These are phyloP conservation scores for Trachymyrmex cornetzi DNA, from an alignment of 1,140 invertebrate genomes.

Conservation along the genomic window DNA sequence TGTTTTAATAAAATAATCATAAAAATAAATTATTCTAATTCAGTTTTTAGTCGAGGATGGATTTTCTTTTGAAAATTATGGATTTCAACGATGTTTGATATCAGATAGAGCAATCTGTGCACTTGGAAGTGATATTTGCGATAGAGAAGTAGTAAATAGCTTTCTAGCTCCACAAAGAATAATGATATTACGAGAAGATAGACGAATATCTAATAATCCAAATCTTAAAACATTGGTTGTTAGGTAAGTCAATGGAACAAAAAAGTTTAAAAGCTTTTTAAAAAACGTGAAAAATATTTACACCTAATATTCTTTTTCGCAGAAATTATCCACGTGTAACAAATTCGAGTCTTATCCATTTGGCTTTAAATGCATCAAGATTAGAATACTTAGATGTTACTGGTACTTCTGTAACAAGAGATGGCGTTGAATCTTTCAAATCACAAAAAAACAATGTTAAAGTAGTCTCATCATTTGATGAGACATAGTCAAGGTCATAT, in stretches of 20 bases:
- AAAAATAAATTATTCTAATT: conserved; percentile 22
- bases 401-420: conserved; percentile 88
- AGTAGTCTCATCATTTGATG: conserved; percentile 85
- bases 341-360: conserved; percentile 88
- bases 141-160: conserved; percentile 76
- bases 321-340: conserved; percentile 89
- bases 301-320: conserved; percentile 65
- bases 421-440: conserved; percentile 88
- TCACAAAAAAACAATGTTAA: conserved; percentile 86
- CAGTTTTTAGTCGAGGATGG: conserved; percentile 71
- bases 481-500: conserved; percentile 63
- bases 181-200: conserved; percentile 76
- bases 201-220: conserved; percentile 80
- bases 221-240: conserved; percentile 83
- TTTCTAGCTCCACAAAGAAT: conserved; percentile 67
- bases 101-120: conserved; percentile 83
- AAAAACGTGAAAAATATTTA: neutral
- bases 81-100: conserved; percentile 74
- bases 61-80: conserved; percentile 61
- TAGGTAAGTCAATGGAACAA: conserved; percentile 74
- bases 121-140: conserved; percentile 77
- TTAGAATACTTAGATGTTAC: conserved; percentile 89
- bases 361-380: conserved; percentile 88
- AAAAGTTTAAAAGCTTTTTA: neutral
- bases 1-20: neutral